Conservation (phyloP, 2,113 vertebrate species). For the Sorex fumeus region DNA sequence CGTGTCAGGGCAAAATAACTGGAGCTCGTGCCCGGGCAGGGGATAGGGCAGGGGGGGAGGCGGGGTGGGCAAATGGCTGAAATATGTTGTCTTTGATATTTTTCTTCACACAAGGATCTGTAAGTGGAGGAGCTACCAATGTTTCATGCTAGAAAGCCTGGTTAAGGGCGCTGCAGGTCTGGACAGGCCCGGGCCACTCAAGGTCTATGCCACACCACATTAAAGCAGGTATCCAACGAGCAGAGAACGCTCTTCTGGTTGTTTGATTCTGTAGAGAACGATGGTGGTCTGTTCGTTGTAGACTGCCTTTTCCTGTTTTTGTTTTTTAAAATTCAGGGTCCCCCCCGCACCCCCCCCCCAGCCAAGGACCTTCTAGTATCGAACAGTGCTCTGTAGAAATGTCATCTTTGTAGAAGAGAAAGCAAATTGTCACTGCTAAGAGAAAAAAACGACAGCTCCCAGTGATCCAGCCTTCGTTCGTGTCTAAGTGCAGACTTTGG, state of each 20-base stretch:
- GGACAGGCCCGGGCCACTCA: not conserved
- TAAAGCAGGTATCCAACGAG: not conserved
- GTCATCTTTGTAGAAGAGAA: conserved; percentile 59
- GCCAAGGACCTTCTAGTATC: conserved; percentile 51
- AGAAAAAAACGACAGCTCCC: not conserved
- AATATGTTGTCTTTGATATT: not conserved
- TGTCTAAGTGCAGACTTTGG: conserved; percentile 29
- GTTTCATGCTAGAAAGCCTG: not conserved
- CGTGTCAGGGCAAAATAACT: not conserved
- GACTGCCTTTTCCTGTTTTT: conserved; percentile 17
- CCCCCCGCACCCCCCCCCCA: not conserved
- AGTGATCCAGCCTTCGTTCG: conserved; percentile 60
- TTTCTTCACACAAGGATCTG: not conserved
- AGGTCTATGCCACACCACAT: not conserved
- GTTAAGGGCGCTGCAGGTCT: not conserved
- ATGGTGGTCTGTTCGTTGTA: conserved; percentile 44
- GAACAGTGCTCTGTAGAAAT: conserved; percentile 11
- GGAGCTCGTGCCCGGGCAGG: not conserved
- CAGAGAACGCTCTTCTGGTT: not conserved
- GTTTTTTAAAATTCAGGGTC: conserved; percentile 64
- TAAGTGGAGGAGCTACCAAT: not conserved
- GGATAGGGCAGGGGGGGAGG: too few relatives aligned
- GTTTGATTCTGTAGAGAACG: conserved; percentile 13
- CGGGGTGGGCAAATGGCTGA: not conserved
- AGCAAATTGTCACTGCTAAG: conserved; percentile 52